Base-by-base conservation (phyloP, 2,888 invertebrate genomes). In the Oxytorus armatus region DNA sequence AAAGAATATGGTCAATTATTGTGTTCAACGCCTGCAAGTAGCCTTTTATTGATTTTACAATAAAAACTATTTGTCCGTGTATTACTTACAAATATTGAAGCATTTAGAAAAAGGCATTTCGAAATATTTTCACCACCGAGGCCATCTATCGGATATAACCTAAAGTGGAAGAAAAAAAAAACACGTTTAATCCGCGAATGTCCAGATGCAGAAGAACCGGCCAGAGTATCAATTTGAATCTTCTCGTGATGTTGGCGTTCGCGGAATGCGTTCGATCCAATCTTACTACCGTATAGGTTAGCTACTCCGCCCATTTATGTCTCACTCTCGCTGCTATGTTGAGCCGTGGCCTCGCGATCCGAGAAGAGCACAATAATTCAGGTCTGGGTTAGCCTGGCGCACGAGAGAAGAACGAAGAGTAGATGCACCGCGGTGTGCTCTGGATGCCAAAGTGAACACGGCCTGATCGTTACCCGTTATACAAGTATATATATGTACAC, bases 261-360 rank as follows among this genome's bases (percentile, higher is more conserved):
- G 75, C 49, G 85, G 83, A 86, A 87, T 85, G 85, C 79, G 74
- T 80, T 83, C 82, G 82, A 88, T 86, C 85, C 85, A 84, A 88
- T 86, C 85, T 86, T 75, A 75, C 69, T 65, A 73, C 83, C 84
- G 82, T 82, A n/a, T n/a, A 81, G 83, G 82, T 83, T 79, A 75
- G 76, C 69, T 78, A 84, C 82, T 83, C 85, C 84, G 85, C 84
- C 85, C 82, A 84, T 85, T 82, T 81, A 83, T 84, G 83, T 83
- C 82, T 84, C 81, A 82, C 85, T 81, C 81, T 65, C 63, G 77
- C 65, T 72, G 77, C 57, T 51, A 51, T 65, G 61, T 68, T 81
- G 79, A 74, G 80, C 61, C 69, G 72, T 47, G 69, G 73, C 77
- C 80, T 77, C 79, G 76, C 55, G 33, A 55, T 55, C 83, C 29